Base-by-base conservation (phyloP, 2,888 invertebrate species). In the Epsilonema sp. region DNA sequence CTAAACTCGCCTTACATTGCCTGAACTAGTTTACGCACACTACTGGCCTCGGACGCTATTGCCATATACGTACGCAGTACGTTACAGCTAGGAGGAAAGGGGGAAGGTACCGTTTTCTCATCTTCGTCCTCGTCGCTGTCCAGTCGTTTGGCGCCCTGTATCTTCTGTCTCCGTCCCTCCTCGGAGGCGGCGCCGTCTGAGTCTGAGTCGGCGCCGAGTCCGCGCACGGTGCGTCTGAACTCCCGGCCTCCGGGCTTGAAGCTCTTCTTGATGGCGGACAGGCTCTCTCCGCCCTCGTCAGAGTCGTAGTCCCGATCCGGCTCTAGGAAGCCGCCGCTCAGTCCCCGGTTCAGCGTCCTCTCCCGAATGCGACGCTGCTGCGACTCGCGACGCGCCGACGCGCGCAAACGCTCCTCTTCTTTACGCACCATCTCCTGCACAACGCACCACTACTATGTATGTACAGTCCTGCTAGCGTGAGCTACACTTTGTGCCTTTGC, bases 381-480 rank as follows among this genome's bases (percentile, higher is more conserved):
- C 49, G 70, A 75, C 60, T 78, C 78, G 25, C 76, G 68, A 13
- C 84, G 76, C 71, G 84, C 79, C 1, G 86, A 81, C 45, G 90
- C 86, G 38, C 85, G 76, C 11, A 97, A 68, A 63, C 84, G 80
- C 69, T 94, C 92, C 67, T 97, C 94, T 63, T 94, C 97, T 78
- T 89, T 89, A 78, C 84, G 51, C 25, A 61, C 54, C 26, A 52
- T 41, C 23, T 56, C 57, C 57, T 57, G 38, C 20, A 40, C n/a
- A n/a, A n/a, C n/a, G n/a, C 5, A 37, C 13, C 19, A 37, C n/a
- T n/a, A 4, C 4, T 37, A 4, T 4, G 4, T 37, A 19, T 4
- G 13, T 4, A 20, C 19, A 4, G 8, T 16, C 19, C n/a, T 37
- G 37, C n/a, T 37, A n/a, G 8, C 4, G 13, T 20, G 19, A 37